Percentiles rank a stretch among this genome's conserved stretches.
These are phyloP conservation scores for Manis pentadactyla DNA, from an alignment of 2,797 vertebrate species.

Conservation along the genomic window DNA sequence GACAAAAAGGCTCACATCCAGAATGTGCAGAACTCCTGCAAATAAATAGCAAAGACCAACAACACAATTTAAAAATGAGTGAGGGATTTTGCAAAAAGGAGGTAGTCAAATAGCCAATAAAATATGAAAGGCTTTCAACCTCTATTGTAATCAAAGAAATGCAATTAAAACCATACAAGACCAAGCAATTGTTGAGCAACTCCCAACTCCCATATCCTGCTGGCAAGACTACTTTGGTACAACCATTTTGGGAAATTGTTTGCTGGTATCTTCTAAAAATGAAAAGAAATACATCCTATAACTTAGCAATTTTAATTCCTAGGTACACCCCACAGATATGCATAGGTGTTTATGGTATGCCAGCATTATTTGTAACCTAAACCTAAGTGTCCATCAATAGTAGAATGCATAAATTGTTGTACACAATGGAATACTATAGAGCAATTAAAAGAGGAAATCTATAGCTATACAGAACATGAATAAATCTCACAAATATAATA, in stretches of 20 bases:
- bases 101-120: background rate
- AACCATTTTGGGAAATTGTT: background rate
- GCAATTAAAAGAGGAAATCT: background rate
- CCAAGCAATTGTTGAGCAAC: background rate
- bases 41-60: background rate
- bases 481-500: background rate
- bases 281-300: background rate
- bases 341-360: background rate
- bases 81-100: background rate
- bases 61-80: background rate
- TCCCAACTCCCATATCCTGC: background rate
- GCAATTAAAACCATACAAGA: background rate
- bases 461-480: background rate
- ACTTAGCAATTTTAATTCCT: background rate
- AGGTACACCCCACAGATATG: background rate
- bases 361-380: background rate
- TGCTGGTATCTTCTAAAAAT: too few species aligned
- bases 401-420: background rate
- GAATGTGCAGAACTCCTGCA: too few species aligned
- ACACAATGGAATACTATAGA: background rate
- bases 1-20: background rate
- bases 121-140: background rate
- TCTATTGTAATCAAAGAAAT: background rate
- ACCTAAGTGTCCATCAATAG: background rate
- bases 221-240: background rate